Percentiles rank a stretch among this genome's conserved stretches.
phyloP scores from a whole-genome alignment of 2,797 vertebrate species.

The Orestias chungarensis region DNA sequence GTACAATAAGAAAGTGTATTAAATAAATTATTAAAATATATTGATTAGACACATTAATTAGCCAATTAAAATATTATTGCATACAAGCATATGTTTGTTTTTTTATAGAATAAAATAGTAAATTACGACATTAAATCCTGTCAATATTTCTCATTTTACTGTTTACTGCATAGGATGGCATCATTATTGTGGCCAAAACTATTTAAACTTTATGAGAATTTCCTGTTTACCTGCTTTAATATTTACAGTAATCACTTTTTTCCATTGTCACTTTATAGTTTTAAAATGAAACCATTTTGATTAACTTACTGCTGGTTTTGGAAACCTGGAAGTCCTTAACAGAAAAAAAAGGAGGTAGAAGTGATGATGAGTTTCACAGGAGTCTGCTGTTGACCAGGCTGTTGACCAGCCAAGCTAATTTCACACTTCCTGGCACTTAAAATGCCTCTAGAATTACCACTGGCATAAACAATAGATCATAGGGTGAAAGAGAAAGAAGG shows the following conservation, averaged over 20 bases:
- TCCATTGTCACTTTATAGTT: constrained; percentile 16
- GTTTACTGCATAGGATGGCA: constrained; percentile 3
- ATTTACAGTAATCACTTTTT: constrained; percentile 14
- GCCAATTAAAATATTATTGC: constrained; percentile 30
- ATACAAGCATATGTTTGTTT: constrained; percentile 15
- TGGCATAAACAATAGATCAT: constrained; percentile 75
- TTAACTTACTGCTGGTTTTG: constrained; percentile 31
- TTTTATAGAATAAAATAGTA: constrained; percentile 13
- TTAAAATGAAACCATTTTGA: background rate
- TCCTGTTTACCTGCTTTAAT: constrained; percentile 5
- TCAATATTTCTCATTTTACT: constrained; percentile 1
- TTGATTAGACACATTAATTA: constrained; percentile 5
- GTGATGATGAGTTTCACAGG: constrained; percentile 56
- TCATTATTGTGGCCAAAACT: background rate
- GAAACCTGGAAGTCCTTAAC: constrained; percentile 16
- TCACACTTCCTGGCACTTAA: constrained; percentile 81
- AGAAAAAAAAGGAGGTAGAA: constrained; percentile 31
- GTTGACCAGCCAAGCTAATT: constrained; percentile 78
- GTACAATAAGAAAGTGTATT: background rate
- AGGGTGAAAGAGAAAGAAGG: constrained; percentile 46
- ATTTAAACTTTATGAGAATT: background rate
- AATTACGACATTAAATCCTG: constrained; percentile 11
- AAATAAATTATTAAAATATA: background rate
- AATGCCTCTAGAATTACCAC: constrained; percentile 71
- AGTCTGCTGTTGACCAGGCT: constrained; percentile 52